These are phyloP conservation scores for Oreocharis arfaki DNA, from an alignment of 2,113 vertebrate genomes.

Conservation along the genomic window DNA sequence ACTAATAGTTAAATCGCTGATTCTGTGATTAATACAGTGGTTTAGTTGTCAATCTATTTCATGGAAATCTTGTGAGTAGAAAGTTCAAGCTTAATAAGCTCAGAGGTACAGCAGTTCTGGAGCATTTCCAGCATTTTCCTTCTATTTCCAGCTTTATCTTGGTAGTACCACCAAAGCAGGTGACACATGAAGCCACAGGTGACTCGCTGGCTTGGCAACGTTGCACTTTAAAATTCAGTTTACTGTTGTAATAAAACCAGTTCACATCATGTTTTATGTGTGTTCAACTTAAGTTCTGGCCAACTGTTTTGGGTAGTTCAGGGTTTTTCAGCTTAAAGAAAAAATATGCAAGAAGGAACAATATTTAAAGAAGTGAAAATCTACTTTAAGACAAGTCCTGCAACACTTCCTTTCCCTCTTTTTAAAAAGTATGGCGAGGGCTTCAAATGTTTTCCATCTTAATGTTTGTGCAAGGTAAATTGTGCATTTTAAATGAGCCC, in stretches of 20 bases:
- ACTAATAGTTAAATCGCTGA: not conserved
- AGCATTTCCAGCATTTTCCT: not conserved
- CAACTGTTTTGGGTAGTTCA: not conserved
- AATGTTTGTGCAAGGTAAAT: not conserved
- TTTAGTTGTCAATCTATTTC: not conserved
- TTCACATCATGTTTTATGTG: not conserved
- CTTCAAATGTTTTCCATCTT: not conserved
- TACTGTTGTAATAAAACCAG: not conserved
- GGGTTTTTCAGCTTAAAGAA: not conserved
- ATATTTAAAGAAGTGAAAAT: not conserved
- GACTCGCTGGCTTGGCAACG: not conserved
- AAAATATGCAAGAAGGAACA: not conserved
- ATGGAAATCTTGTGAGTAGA: not conserved
- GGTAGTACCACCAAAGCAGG: not conserved
- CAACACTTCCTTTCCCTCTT: not conserved
- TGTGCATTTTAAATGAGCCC: not conserved
- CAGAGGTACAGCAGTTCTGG: not conserved
- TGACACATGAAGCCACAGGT: not conserved
- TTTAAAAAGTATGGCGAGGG: not conserved
- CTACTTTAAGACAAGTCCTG: not conserved
- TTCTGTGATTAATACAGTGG: not conserved
- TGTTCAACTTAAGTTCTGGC: not conserved
- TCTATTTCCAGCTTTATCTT: not conserved
- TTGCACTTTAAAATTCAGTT: not conserved
- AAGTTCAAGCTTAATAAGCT: not conserved